A percentile compares a stretch with the other conserved stretches of the same genome.
Conservation (phyloP, 2,113 vertebrate genomes). For the Oryzias celebensis region DNA sequence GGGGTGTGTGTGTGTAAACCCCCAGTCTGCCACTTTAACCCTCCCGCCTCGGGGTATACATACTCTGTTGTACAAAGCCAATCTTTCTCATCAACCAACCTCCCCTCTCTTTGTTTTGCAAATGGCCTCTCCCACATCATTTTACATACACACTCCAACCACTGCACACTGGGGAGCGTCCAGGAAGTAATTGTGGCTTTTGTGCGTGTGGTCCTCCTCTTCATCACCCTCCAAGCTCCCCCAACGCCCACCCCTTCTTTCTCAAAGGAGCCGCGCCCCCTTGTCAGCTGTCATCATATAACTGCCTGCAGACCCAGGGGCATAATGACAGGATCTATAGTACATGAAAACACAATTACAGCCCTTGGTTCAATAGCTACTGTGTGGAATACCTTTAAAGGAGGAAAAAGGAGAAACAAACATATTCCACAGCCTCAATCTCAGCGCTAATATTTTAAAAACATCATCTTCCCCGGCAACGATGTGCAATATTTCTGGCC, state of each 20-base stretch:
- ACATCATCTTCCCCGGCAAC: not conserved
- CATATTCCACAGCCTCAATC: constrained; percentile 29
- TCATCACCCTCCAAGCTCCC: not conserved
- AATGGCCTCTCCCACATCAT: constrained; percentile 74
- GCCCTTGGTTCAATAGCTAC: constrained; percentile 68
- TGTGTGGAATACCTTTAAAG: constrained; percentile 69
- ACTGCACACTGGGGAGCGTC: constrained; percentile 64
- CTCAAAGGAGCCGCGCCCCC: constrained; percentile 65
- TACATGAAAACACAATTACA: constrained; percentile 79
- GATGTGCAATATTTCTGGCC: no score
- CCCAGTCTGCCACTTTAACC: constrained; percentile 49
- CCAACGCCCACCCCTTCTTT: constrained; percentile 9
- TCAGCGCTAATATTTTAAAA: constrained; percentile 16
- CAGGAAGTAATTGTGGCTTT: constrained; percentile 74
- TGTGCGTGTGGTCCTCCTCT: constrained; percentile 52
- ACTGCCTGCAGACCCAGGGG: constrained; percentile 68
- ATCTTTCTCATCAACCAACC: constrained; percentile 49
- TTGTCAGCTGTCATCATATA: constrained; percentile 78
- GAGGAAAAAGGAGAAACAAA: constrained; percentile 40
- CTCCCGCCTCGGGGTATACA: constrained; percentile 56
- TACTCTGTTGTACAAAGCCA: constrained; percentile 60
- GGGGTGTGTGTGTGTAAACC: constrained; percentile 37
- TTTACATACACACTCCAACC: constrained; percentile 75
- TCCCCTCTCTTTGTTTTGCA: constrained; percentile 70
- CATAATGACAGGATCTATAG: constrained; percentile 76